phyloP scores from a whole-genome alignment of 2,113 vertebrate genomes.

The Passer domesticus region DNA sequence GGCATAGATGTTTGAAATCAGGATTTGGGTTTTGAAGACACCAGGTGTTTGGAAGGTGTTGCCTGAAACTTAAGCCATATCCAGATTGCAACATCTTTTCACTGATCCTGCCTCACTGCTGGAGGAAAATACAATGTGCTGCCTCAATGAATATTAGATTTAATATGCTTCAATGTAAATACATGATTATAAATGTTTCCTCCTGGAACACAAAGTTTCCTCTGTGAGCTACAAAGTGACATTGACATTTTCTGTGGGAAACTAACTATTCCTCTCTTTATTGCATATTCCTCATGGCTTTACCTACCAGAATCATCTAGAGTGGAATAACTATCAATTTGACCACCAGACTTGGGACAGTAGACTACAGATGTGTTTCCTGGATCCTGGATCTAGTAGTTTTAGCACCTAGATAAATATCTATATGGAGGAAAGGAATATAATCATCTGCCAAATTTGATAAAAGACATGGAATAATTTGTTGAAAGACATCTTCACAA shows the following conservation, averaged over 20 bases:
- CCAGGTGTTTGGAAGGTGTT: background rate
- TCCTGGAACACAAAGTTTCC: background rate
- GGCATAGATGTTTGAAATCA: background rate
- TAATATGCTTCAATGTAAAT: background rate
- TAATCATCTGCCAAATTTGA: background rate
- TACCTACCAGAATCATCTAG: background rate
- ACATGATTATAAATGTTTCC: background rate
- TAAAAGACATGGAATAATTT: background rate
- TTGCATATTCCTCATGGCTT: background rate
- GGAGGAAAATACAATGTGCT: background rate
- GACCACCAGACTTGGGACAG: background rate
- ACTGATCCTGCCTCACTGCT: background rate
- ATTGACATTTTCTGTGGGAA: background rate
- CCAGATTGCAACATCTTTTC: background rate
- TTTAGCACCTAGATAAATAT: background rate
- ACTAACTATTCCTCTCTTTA: background rate
- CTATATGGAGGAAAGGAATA: background rate
- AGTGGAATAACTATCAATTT: background rate
- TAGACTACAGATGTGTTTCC: background rate
- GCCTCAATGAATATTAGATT: background rate
- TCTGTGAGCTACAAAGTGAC: background rate
- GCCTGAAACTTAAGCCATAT: background rate
- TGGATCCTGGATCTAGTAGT: background rate
- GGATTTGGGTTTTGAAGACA: background rate
- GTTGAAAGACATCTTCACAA: background rate